A percentile compares a stretch with the other conserved stretches of the same genome.
phyloP scores from a whole-genome alignment of 2,113 vertebrate genomes.

The Hipposideros armiger region DNA sequence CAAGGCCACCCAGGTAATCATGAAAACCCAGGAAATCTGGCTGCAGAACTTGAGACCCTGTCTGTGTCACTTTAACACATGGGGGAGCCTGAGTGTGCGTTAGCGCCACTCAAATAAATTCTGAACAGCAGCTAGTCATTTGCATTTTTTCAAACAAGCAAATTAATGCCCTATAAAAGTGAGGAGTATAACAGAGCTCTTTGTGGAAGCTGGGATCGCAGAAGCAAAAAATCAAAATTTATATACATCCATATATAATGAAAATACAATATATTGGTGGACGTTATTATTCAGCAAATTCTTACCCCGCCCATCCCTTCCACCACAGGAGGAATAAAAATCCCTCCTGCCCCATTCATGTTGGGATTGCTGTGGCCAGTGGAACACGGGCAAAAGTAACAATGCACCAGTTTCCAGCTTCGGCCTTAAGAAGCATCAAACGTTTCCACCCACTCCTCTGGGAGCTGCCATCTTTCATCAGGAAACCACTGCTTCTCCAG shows the following conservation, averaged over 20 bases:
- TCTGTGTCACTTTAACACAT: not conserved
- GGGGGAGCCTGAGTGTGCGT: not conserved
- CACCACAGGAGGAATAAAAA: not conserved
- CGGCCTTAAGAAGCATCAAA: not conserved
- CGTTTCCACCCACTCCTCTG: not conserved
- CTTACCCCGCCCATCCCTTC: not conserved
- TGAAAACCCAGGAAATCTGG: not conserved
- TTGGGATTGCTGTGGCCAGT: not conserved
- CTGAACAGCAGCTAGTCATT: not conserved
- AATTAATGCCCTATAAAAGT: not conserved
- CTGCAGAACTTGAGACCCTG: not conserved
- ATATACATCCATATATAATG: not conserved
- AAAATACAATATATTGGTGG: not conserved
- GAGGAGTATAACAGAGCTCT: not conserved
- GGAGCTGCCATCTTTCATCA: not conserved
- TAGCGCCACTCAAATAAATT: not conserved
- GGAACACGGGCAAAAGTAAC: not conserved
- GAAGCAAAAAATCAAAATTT: not conserved
- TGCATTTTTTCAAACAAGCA: not conserved
- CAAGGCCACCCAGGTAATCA: not conserved
- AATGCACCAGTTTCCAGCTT: not conserved
- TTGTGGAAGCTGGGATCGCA: not conserved
- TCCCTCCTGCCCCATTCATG: not conserved
- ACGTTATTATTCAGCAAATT: not conserved
- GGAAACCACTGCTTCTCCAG: not conserved